Evolutionary conservation across 2,888 invertebrate genomes (phyloP), one percentile per base, ranked within the genome.

Genomic region (Galerucella calmariensis): DNA sequence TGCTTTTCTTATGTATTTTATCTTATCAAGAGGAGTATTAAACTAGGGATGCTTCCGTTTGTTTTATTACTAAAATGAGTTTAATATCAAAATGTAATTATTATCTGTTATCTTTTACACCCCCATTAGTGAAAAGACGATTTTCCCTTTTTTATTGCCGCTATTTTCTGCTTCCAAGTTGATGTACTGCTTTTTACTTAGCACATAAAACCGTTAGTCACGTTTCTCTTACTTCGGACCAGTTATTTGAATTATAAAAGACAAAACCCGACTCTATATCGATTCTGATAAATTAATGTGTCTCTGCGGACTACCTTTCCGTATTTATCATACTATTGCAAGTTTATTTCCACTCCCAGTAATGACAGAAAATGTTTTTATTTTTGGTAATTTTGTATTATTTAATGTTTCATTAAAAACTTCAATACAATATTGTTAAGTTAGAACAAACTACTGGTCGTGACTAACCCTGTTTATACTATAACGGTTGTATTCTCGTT

Each of bases 11-110:
- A 76, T 72, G 74, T 75, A 66, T 71, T 77, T 77, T 79, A 79
- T 79, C 80, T 80, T 80, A 80, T 80, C 79, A 75, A 58, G 44
- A 73, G 67, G 63, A 77, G 78, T 79, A 80, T 79, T 77, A 79
- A 78, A 78, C 73, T 72, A 62, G 75, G 75, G 79, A 69, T 72
- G 77, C 75, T 75, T 73, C 68, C 77, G 77, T 79, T 80, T 80
- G 80, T 79, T 80, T 79, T 79, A 80, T 79, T 79, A 76, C 79
- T 53, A 74, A 79, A 80, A 80, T 80, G 79, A 79, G 76, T 80
- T 80, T 79, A 78, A 79, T 78, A 80, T 80, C 80, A 80, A 78
- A 79, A 79, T 76, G 78, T 80, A 80, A 80, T 80, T 79, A 79
- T 79, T 79, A 79, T 77, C 78, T 72, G 77, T 78, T 80, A 80